Evolutionary conservation across 2,888 invertebrate genomes (phyloP).

Genomic region (Beris morrisii): DNA sequence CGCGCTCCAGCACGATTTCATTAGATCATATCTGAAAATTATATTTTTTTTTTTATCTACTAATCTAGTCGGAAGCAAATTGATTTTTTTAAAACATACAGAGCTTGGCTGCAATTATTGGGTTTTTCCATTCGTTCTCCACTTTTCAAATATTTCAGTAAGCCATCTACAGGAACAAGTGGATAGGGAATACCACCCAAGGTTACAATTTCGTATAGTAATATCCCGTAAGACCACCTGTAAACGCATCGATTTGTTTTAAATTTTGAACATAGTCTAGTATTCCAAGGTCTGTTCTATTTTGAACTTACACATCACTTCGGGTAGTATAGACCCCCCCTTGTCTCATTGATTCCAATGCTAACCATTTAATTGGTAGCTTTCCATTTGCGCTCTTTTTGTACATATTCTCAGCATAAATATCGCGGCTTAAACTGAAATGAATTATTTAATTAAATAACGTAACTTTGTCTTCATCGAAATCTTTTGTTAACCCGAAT

Average conservation of each 20-base stretch:
- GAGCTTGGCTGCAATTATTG: constrained; percentile 68
- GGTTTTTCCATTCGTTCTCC: constrained; percentile 84
- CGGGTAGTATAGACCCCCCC: constrained; percentile 78
- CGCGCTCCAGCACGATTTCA: constrained; percentile 73
- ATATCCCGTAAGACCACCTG: constrained; percentile 39
- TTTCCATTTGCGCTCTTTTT: constrained; percentile 76
- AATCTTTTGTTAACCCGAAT: constrained; percentile 63
- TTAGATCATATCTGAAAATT: constrained; percentile 68
- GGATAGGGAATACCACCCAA: constrained; percentile 82
- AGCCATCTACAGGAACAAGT: constrained; percentile 66
- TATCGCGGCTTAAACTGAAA: constrained; percentile 70
- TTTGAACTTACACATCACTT: constrained; percentile 78
- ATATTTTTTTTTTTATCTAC: constrained; percentile 12
- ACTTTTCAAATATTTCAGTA: constrained; percentile 68
- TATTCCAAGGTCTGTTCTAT: not conserved
- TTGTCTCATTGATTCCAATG: constrained; percentile 80
- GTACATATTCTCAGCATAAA: constrained; percentile 83
- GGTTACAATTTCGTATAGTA: constrained; percentile 85
- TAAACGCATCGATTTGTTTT: too few species aligned
- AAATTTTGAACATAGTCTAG: not conserved
- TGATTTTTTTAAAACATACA: constrained; percentile 63
- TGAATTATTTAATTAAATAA: not conserved
- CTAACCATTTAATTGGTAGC: constrained; percentile 88
- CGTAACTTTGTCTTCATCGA: constrained; percentile 1
- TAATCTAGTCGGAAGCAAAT: not conserved